A percentile compares a stretch with the other conserved stretches of the same genome.
Evolutionary conservation across 2,888 invertebrate genomes (phyloP).

Genomic region (Zele albiditarsus): DNA sequence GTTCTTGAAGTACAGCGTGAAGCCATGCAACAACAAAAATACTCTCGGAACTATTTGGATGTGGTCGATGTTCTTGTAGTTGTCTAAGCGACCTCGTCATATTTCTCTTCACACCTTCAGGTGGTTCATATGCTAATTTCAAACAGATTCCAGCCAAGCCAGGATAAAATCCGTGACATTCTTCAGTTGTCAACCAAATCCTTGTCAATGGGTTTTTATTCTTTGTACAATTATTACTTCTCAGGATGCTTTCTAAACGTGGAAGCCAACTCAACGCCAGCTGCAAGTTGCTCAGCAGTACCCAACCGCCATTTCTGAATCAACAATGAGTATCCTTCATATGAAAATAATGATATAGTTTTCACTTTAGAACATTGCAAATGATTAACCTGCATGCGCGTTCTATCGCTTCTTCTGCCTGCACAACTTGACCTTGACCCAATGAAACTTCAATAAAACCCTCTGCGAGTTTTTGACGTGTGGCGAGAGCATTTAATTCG

Average conservation of each 20-base stretch:
- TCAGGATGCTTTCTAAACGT: slow-evolving; percentile 64
- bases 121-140: slow-evolving; percentile 70
- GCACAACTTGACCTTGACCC: slow-evolving; percentile 85
- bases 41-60: slow-evolving; percentile 70
- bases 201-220: slow-evolving; percentile 60
- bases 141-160: slow-evolving; percentile 67
- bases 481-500: slow-evolving; percentile 82
- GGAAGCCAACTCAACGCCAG: slow-evolving; percentile 69
- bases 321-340: not conserved
- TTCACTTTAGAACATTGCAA: not conserved
- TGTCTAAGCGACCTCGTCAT: slow-evolving; percentile 66
- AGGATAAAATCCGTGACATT: slow-evolving; percentile 66
- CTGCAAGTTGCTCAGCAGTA: slow-evolving; percentile 69
- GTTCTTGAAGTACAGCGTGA: slow-evolving; percentile 92
- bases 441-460: slow-evolving; percentile 79
- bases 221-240: slow-evolving; percentile 63
- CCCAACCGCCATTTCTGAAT: slow-evolving; percentile 65
- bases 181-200: slow-evolving; percentile 69
- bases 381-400: slow-evolving; percentile 73
- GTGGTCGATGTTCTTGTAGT: slow-evolving; percentile 58
- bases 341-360: not conserved
- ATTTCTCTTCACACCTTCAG: slow-evolving; percentile 70
- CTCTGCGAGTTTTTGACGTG: slow-evolving; percentile 58
- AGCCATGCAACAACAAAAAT: slow-evolving; percentile 88
- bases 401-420: slow-evolving; percentile 68